A percentile compares a stretch with the other conserved stretches of the same genome.
phyloP scores from a whole-genome alignment of 2,888 invertebrate species.

The Liodrosophila aerea region DNA sequence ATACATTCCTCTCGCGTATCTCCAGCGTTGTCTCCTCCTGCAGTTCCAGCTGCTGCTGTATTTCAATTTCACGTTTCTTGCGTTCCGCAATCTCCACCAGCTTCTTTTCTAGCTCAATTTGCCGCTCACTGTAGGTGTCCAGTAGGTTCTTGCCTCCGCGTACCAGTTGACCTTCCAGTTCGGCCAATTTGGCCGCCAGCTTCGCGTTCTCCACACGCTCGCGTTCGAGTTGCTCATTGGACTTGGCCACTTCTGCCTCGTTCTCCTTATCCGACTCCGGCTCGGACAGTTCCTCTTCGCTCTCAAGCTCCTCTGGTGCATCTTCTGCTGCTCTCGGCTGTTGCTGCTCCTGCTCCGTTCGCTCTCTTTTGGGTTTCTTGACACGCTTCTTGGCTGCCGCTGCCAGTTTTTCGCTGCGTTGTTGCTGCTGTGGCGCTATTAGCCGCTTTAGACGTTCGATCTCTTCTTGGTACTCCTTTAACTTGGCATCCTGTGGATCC shows the following conservation, averaged over 20 bases:
- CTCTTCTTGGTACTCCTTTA: slow-evolving; percentile 97
- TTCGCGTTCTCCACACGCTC: slow-evolving; percentile 89
- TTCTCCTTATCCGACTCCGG: slow-evolving; percentile 80
- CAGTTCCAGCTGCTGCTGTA: slow-evolving; percentile 95
- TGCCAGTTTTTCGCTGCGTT: slow-evolving; percentile 69
- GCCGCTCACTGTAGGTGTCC: slow-evolving; percentile 97
- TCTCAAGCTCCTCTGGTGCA: slow-evolving; percentile 79
- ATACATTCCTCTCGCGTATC: slow-evolving; percentile 94
- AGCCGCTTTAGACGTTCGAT: slow-evolving; percentile 88
- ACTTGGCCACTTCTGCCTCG: slow-evolving; percentile 78
- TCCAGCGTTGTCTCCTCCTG: slow-evolving; percentile 96
- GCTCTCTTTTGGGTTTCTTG: slow-evolving; percentile 77
- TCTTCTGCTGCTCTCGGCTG: slow-evolving; percentile 32
- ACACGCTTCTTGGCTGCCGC: slow-evolving; percentile 64
- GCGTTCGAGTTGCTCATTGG: slow-evolving; percentile 84
- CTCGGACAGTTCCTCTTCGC: slow-evolving; percentile 71
- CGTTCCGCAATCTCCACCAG: slow-evolving; percentile 94
- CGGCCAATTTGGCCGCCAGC: slow-evolving; percentile 89
- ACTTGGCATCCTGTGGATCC: slow-evolving; percentile 98
- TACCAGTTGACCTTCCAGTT: slow-evolving; percentile 96
- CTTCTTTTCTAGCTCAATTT: slow-evolving; percentile 92
- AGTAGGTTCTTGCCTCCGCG: slow-evolving; percentile 97
- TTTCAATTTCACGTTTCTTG: slow-evolving; percentile 88
- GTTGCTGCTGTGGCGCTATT: slow-evolving; percentile 82
- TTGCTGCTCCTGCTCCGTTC: slow-evolving; percentile 45